These are phyloP conservation scores for Pomatostomus ruficeps DNA, from an alignment of 2,113 vertebrate genomes.

Conservation along the genomic window DNA sequence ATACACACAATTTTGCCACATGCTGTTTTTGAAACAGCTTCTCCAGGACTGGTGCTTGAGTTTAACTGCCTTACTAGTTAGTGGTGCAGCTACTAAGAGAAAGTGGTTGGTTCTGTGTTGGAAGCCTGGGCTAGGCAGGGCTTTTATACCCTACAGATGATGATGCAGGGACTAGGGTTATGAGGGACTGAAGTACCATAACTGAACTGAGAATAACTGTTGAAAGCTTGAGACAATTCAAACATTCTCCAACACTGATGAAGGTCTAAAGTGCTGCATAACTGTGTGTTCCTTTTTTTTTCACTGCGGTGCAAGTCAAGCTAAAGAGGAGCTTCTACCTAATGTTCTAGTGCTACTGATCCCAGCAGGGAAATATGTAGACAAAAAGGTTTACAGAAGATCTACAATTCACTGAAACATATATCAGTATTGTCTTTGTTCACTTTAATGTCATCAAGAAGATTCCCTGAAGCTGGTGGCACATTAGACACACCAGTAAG, in stretches of 20 bases:
- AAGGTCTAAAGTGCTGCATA: not conserved
- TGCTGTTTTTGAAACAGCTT: not conserved
- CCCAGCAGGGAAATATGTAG: not conserved
- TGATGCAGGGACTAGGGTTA: not conserved
- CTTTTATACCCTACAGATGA: not conserved
- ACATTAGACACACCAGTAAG: not conserved
- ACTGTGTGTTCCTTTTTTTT: not conserved
- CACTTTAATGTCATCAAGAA: not conserved
- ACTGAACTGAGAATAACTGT: not conserved
- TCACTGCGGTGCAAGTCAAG: not conserved
- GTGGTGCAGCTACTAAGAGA: not conserved
- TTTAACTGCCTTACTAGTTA: not conserved
- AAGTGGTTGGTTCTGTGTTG: not conserved
- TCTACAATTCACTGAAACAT: not conserved
- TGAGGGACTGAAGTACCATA: not conserved
- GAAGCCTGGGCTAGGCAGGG: not conserved
- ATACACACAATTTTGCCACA: not conserved
- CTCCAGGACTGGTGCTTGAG: not conserved
- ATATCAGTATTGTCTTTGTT: not conserved
- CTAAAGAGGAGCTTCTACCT: not conserved
- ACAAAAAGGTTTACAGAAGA: not conserved
- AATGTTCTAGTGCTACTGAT: not conserved
- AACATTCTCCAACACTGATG: not conserved
- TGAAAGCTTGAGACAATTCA: not conserved
- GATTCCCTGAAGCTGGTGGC: not conserved